Base-by-base conservation (phyloP, 1,140 invertebrate genomes). In the Leptinotarsa defecta region DNA sequence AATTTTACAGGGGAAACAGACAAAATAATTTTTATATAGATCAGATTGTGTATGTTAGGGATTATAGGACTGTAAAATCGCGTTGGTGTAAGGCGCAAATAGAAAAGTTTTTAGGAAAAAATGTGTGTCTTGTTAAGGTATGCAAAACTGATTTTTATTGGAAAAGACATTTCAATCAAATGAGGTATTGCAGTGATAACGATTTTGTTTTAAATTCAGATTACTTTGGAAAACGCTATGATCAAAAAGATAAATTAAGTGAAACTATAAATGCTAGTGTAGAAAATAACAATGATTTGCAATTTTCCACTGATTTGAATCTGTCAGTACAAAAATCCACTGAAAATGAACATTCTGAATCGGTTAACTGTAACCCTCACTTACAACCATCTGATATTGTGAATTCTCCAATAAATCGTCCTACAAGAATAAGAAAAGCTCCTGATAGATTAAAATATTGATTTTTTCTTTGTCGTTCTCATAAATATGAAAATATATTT, bases 161-260 rank as follows among this genome's bases (percentile, higher is more conserved):
- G 63, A 20, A 65, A 22, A 20, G 20, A 17, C 63, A 65, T 65
- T 65, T 65, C 13, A 65, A 65, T 20, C 63, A 65, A 65, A 65
- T 65, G 15, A 17, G 52, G n/a, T 57, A 57, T n/a, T 57, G 52
- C n/a, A 17, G 52, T 57, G 52, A 57, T n/a, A 57, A 57, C n/a
- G 52, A 57, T 57, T 57, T 57, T 57, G n/a, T n/a, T 17, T 57
- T 57, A 17, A 57, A 13, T 57, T 57, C 52, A 13, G 52, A 57
- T 57, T n/a, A 57, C 52, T 57, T 57, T 57, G 52, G 5, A 13
- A 57, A 57, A n/a, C 1, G 27, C 27, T 34, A 34, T 34, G 27
- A 34, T 34, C 27, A 57, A 57, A 57, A 57, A 57, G 13, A 57
- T n/a, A n/a, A 57, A 57, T 57, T n/a, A 13, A 57, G 52, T 34